Conservation (phyloP, 92 coral and sea anemone species). For the Epizoanthus scotinus region DNA sequence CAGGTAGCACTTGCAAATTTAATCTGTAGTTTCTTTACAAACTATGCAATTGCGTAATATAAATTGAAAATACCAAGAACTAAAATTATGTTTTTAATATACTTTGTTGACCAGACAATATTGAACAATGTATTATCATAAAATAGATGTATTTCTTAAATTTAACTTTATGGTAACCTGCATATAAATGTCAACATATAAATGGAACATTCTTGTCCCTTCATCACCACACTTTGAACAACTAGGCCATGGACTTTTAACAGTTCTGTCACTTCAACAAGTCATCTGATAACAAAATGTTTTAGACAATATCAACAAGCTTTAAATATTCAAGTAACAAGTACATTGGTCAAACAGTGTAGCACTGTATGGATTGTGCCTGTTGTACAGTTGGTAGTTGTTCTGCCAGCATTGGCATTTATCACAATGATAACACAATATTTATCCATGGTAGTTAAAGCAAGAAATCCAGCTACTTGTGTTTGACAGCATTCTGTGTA, state of each 20-base stretch:
- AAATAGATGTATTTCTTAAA: background rate
- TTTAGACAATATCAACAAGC: conserved; percentile 3
- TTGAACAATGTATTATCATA: background rate
- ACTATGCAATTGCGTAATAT: background rate
- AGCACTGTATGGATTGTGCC: background rate
- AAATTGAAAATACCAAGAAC: conserved; percentile 2
- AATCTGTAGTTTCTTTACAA: background rate
- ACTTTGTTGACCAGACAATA: background rate
- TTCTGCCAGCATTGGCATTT: background rate
- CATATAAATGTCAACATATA: background rate
- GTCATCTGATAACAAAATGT: conserved; percentile 6
- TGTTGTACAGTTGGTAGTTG: too few species aligned
- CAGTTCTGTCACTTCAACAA: conserved; percentile 2
- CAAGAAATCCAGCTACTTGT: background rate
- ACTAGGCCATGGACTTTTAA: background rate
- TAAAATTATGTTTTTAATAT: background rate
- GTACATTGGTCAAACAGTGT: background rate
- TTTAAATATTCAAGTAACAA: background rate
- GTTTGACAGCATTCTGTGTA: background rate
- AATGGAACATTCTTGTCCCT: background rate
- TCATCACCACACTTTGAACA: background rate
- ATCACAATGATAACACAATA: background rate
- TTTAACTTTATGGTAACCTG: background rate
- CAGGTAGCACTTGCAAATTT: background rate
- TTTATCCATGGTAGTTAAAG: background rate